A percentile compares a stretch with the other conserved stretches of the same genome.
These are phyloP conservation scores for Thaleichthys pacificus DNA, from an alignment of 2,797 vertebrate genomes.

Conservation along the genomic window DNA sequence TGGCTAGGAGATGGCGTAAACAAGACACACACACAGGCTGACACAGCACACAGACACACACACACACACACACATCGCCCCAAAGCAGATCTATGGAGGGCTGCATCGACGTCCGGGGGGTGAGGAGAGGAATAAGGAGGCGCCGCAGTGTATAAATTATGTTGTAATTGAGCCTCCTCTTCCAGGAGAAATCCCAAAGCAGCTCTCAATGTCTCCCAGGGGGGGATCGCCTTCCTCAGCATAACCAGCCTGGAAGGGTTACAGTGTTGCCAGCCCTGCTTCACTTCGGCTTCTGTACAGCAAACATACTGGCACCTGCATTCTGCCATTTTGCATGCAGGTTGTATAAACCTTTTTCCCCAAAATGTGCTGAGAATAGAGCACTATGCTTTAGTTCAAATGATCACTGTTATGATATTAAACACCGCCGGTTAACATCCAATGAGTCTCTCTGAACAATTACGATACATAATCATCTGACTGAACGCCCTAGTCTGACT, in stretches of 20 bases:
- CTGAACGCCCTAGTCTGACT: neutral
- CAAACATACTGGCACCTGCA: neutral
- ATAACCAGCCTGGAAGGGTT: slow-evolving; percentile 29
- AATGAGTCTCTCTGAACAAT: neutral
- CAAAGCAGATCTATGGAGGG: slow-evolving; percentile 21
- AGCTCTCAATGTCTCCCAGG: slow-evolving; percentile 22
- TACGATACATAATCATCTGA: slow-evolving; percentile 9
- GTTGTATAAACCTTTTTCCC: neutral
- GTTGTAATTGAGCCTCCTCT: slow-evolving; percentile 40
- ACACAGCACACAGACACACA: slow-evolving; percentile 8
- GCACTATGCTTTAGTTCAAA: neutral
- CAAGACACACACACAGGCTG: slow-evolving; percentile 26
- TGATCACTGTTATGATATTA: neutral
- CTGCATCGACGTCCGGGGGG: slow-evolving; percentile 47
- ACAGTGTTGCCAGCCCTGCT: neutral
- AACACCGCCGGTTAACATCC: neutral
- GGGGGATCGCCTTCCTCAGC: slow-evolving; percentile 12
- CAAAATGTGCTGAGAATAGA: neutral
- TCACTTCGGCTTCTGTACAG: too few species aligned
- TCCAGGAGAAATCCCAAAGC: slow-evolving; percentile 42
- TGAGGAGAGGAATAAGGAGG: slow-evolving; percentile 38
- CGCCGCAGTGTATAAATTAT: slow-evolving; percentile 52
- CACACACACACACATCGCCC: slow-evolving; percentile 11
- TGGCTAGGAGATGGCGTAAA: slow-evolving; percentile 52
- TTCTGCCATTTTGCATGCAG: neutral